These are phyloP conservation scores for Zeus faber DNA, from an alignment of 2,113 vertebrate species.

Conservation along the genomic window DNA sequence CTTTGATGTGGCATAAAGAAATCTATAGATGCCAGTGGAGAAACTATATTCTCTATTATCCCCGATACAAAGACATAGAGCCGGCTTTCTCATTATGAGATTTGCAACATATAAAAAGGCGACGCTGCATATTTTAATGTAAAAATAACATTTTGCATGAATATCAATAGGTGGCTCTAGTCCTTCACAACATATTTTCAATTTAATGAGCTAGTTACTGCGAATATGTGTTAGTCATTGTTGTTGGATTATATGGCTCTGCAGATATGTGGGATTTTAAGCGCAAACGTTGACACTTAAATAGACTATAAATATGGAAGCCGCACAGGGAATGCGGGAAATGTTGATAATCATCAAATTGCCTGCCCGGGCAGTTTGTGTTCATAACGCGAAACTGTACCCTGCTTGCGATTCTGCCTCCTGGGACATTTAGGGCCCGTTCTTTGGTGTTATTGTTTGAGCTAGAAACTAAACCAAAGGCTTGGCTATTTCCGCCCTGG, in stretches of 20 bases:
- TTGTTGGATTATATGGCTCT: constrained; percentile 33
- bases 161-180: constrained; percentile 35
- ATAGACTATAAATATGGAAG: constrained; percentile 20
- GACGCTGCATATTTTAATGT: constrained; percentile 44
- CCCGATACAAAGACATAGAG: constrained; percentile 11
- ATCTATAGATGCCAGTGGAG: constrained; percentile 44
- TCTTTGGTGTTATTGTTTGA: too few species aligned
- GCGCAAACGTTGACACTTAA: constrained; percentile 32
- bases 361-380: too few species aligned
- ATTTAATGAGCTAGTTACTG: constrained; percentile 53
- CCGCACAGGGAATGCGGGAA: constrained; percentile 9
- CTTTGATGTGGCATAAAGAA: constrained; percentile 56
- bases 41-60: constrained; percentile 9
- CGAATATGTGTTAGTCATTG: constrained; percentile 40
- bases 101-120: constrained; percentile 30
- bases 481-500: too few species aligned
- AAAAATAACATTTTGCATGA: constrained; percentile 42
- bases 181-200: constrained; percentile 42
- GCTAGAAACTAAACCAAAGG: too few species aligned
- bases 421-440: too few species aligned
- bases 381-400: too few species aligned
- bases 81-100: constrained; percentile 22
- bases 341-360: constrained; percentile 20
- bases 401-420: too few species aligned
- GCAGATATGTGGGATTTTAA: constrained; percentile 28